phyloP scores from a whole-genome alignment of 2,113 vertebrate genomes.

The Esox niger region DNA sequence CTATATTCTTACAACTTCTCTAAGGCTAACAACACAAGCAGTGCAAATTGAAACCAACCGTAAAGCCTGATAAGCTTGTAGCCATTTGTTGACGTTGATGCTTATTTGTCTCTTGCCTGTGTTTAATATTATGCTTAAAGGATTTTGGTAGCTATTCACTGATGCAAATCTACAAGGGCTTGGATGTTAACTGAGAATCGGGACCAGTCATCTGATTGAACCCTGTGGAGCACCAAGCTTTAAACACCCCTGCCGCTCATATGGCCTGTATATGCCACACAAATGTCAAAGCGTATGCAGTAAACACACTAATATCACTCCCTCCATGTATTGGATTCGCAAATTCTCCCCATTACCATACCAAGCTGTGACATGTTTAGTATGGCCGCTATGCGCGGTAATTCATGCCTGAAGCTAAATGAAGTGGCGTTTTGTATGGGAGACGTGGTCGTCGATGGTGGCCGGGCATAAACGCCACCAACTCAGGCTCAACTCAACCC shows the following conservation, averaged over 20 bases:
- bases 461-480: no score
- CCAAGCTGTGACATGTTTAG: no score
- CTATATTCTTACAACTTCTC: neutral
- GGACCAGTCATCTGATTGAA: neutral
- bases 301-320: no score
- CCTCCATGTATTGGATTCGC: no score
- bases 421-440: no score
- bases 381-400: no score
- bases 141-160: constrained; percentile 1
- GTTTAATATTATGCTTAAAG: constrained; percentile 31
- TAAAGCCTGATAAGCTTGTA: constrained; percentile 34
- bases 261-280: no score
- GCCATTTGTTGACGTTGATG: constrained; percentile 33
- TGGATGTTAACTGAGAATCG: neutral
- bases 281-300: no score
- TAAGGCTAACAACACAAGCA: neutral
- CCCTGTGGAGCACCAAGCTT: neutral
- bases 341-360: no score
- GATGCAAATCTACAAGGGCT: neutral
- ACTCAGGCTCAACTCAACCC: no score
- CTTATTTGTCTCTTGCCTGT: constrained; percentile 58
- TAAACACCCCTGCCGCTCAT: neutral
- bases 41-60: constrained; percentile 21
- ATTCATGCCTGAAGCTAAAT: no score
- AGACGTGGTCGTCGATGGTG: no score